A percentile compares a stretch with the other conserved stretches of the same genome.
phyloP scores from a whole-genome alignment of 2,797 vertebrate genomes.

The Eurystomus glaucurus region DNA sequence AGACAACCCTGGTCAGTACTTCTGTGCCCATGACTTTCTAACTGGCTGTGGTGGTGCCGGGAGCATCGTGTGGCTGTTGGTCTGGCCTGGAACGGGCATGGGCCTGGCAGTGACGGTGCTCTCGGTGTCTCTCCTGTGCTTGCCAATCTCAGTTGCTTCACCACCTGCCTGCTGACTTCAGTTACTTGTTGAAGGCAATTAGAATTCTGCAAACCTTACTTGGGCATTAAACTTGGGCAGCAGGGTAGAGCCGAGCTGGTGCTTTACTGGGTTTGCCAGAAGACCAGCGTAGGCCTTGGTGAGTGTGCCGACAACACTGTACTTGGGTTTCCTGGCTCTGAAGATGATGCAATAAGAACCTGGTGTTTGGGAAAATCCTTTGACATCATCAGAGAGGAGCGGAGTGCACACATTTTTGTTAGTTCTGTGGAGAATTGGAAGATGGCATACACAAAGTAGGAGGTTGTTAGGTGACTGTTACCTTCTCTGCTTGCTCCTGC shows the following conservation, averaged over 20 bases:
- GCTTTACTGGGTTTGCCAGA: not conserved
- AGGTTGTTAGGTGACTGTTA: not conserved
- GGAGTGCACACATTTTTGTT: not conserved
- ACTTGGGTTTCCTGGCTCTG: not conserved
- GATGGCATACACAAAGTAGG: not conserved
- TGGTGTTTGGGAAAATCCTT: not conserved
- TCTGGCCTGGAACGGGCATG: not conserved
- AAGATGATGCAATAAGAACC: not conserved
- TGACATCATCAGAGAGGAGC: not conserved
- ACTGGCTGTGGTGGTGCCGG: accelerated
- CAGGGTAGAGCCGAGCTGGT: not conserved
- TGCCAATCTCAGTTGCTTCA: not conserved
- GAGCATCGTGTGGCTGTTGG: not conserved
- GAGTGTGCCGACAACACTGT: not conserved
- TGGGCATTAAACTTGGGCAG: not conserved
- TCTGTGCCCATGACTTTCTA: not conserved
- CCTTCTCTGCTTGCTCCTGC: not conserved
- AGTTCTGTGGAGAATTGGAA: not conserved
- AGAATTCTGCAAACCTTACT: not conserved
- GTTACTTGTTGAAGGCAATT: not conserved
- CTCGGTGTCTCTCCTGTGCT: not conserved
- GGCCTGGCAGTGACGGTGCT: not conserved
- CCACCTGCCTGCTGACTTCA: not conserved
- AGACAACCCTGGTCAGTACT: not conserved
- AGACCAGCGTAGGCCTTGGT: not conserved